Evolutionary conservation across 1,140 invertebrate species (phyloP).

Genomic region (Hycleus cichorii): DNA sequence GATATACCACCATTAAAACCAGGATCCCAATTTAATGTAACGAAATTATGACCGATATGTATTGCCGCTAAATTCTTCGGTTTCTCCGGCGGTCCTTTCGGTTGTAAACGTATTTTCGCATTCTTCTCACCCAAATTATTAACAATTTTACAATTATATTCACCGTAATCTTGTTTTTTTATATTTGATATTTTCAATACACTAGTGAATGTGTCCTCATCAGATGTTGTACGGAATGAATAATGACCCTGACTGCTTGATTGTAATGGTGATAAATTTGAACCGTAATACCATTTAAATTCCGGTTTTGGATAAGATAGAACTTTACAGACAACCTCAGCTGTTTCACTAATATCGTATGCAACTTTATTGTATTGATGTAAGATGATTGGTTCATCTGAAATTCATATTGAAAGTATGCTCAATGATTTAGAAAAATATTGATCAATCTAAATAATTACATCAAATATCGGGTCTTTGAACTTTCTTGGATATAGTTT

Average conservation of each 20-base stretch:
- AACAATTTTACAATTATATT: constrained; percentile 78
- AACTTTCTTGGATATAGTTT: not conserved
- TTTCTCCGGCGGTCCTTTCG: constrained; percentile 76
- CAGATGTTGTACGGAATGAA: constrained; percentile 67
- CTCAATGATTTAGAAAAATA: not conserved
- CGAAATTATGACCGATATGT: constrained; percentile 65
- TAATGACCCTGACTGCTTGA: constrained; percentile 76
- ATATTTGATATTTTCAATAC: constrained; percentile 69
- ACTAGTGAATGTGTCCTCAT: constrained; percentile 80
- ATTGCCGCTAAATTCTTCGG: constrained; percentile 62
- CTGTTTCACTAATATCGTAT: constrained; percentile 73
- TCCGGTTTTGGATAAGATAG: constrained; percentile 87
- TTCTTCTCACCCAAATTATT: constrained; percentile 69
- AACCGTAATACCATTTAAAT: constrained; percentile 83
- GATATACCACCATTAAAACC: constrained; percentile 83
- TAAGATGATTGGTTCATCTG: constrained; percentile 76
- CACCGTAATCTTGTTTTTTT: constrained; percentile 74
- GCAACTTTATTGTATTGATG: constrained; percentile 84
- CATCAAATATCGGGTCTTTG: not conserved
- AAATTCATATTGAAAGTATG: constrained; percentile 28
- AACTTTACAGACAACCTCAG: constrained; percentile 78
- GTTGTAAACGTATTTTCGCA: constrained; percentile 71
- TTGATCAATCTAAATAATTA: too few species aligned
- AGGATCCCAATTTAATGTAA: constrained; percentile 73
- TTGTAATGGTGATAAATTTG: constrained; percentile 60